Base-by-base conservation (phyloP, 2,113 vertebrate genomes). In the Corvus cornix region DNA sequence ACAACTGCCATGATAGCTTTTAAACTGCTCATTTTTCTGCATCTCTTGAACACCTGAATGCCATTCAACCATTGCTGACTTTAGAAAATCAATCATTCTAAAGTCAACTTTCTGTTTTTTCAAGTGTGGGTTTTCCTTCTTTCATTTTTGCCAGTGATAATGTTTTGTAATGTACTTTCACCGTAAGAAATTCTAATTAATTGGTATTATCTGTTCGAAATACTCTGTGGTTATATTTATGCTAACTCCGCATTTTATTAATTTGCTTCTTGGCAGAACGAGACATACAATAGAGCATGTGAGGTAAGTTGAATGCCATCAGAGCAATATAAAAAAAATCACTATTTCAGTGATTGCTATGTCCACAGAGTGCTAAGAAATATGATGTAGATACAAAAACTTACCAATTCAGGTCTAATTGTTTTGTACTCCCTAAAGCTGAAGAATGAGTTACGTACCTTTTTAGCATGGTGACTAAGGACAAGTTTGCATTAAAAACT, bases 231-330 rank as follows among this genome's bases (percentile, higher is more conserved):
- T 79, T 66, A 70, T 70, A 31, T 70, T 76, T 64, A 43, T 82
- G 35, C 35, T 96, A 87, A 96, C 22, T n/a, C 13, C 2, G 8
- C 22, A 23, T 81, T 48, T 62, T 87, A 70, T 87, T 84, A n/a
- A 91, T 94, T 81, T 96, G 16, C 64, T 96, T 80, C 39, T 84
- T 53, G 92, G 33, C 94, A 98, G 97, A 97, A 98, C 4, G 35
- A 94, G 72, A 96, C 94, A 13, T 98, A 97, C 41, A 44, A 15
- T 35, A 96, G 95, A 58, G 16, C 66, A 62, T 97, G 84, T 96
- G 97, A 98, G 96, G 97, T 98, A 90, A 97, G 97, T 91, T 89
- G 60, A 68, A 69, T 55, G 14, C 46, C 46, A 43, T 63, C 24
- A 67, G 23, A 84, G 11, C 51, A 83, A 43, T 14, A 43, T 10